A percentile compares a stretch with the other conserved stretches of the same genome.
Conservation (phyloP, 92 coral and sea anemone genomes). For the Diadumene lineata region DNA sequence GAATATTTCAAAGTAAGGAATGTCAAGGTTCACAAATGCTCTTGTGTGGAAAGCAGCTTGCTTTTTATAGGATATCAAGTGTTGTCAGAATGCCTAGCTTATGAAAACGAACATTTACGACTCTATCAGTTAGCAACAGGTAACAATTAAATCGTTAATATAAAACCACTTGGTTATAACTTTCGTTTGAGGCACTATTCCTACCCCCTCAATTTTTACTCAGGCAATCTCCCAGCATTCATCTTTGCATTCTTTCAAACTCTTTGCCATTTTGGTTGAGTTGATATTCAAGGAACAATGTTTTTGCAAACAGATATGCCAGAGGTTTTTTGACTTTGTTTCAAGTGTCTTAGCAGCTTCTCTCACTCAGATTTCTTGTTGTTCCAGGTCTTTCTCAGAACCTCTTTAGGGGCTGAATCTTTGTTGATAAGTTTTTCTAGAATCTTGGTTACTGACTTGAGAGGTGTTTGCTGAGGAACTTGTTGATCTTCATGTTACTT, state of each 20-base stretch:
- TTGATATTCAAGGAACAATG: slow-evolving; percentile 35
- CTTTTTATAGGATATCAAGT: too few relatives aligned
- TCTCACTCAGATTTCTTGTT: slow-evolving; percentile 51
- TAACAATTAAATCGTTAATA: neutral
- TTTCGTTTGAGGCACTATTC: too few relatives aligned
- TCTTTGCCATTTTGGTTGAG: slow-evolving; percentile 38
- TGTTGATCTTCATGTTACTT: slow-evolving; percentile 8
- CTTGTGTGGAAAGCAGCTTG: too few relatives aligned
- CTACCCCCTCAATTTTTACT: slow-evolving; percentile 17
- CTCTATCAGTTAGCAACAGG: slow-evolving; percentile 34
- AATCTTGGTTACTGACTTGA: slow-evolving; percentile 28
- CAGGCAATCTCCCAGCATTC: slow-evolving; percentile 45
- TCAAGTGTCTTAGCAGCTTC: slow-evolving; percentile 49
- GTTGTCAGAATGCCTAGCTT: too few relatives aligned
- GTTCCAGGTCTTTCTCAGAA: slow-evolving; percentile 44
- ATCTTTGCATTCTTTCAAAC: slow-evolving; percentile 38
- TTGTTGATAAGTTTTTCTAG: slow-evolving; percentile 21
- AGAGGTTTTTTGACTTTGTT: slow-evolving; percentile 46
- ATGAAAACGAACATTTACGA: too few relatives aligned
- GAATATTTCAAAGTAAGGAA: too few relatives aligned
- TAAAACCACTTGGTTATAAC: slow-evolving; percentile 2
- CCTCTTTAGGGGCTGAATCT: slow-evolving; percentile 44
- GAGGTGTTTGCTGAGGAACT: slow-evolving; percentile 29
- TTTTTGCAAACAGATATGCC: slow-evolving; percentile 33
- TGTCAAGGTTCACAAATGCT: too few relatives aligned